Conservation (phyloP, 2,797 vertebrate species). For the Heliangelus exortis region DNA sequence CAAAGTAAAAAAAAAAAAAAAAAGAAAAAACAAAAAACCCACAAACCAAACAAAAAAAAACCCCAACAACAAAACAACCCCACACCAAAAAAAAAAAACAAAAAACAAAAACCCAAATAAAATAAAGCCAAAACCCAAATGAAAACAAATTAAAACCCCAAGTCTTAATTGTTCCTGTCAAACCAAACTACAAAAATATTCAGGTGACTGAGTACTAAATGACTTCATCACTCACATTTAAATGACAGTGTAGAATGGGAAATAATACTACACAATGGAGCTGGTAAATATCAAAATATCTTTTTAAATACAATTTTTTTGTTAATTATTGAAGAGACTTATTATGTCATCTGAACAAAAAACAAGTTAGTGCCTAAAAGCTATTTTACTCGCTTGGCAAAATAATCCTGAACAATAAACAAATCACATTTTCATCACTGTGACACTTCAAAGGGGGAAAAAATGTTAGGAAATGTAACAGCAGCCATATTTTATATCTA, state of each 20-base stretch:
- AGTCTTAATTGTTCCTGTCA: neutral
- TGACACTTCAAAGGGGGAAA: neutral
- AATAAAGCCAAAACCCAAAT: neutral
- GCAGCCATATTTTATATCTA: neutral
- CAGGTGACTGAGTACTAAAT: constrained; percentile 22
- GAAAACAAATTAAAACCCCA: neutral
- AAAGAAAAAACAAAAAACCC: neutral
- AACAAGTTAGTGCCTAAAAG: neutral
- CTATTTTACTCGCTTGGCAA: neutral
- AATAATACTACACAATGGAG: constrained; percentile 11
- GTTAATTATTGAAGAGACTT: constrained; percentile 11
- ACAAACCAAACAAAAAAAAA: too few relatives aligned
- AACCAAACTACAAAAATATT: neutral
- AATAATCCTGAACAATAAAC: neutral
- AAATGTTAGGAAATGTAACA: neutral
- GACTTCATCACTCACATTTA: constrained; percentile 32
- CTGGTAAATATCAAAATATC: constrained; percentile 44
- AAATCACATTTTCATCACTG: neutral
- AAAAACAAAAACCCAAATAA: too few relatives aligned
- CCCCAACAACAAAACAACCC: neutral
- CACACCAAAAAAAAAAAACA: neutral
- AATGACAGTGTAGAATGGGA: constrained; percentile 12
- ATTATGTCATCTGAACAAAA: neutral
- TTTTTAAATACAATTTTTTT: neutral
- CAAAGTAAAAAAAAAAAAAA: neutral